Conservation (phyloP, 2,113 vertebrate genomes). For the Myotis lucifugus region DNA sequence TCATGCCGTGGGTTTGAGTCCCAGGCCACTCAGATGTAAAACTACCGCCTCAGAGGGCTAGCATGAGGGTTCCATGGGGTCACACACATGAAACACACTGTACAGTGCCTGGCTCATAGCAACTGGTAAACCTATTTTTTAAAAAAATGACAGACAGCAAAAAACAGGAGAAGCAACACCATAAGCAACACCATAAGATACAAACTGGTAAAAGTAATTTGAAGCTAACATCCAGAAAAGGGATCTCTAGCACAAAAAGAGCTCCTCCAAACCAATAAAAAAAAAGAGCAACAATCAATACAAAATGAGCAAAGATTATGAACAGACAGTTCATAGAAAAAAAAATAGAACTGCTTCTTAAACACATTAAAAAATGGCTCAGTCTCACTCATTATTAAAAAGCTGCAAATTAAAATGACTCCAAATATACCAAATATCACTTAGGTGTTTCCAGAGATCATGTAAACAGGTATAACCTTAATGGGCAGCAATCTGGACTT, state of each 20-base stretch:
- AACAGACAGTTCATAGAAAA: neutral
- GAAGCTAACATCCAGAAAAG: slow-evolving; percentile 8
- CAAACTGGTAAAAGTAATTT: neutral
- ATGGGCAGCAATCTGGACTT: neutral
- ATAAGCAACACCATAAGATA: neutral
- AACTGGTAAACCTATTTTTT: neutral
- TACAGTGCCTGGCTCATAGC: neutral
- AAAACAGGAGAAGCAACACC: neutral
- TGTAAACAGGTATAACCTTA: neutral
- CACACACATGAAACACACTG: neutral
- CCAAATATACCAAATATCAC: neutral
- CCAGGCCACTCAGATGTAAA: neutral
- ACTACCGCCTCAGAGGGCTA: neutral
- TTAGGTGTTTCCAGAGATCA: neutral
- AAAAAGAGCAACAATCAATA: neutral
- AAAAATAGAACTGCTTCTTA: neutral
- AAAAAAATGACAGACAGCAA: neutral
- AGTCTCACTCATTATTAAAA: neutral
- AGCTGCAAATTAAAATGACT: neutral
- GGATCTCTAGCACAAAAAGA: neutral
- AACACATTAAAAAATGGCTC: slow-evolving; percentile 3
- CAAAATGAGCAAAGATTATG: neutral
- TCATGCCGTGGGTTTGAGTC: neutral
- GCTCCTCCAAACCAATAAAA: neutral
- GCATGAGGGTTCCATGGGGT: neutral